phyloP scores from a whole-genome alignment of 2,888 invertebrate genomes.

The Gonocerus acuteangulatus region DNA sequence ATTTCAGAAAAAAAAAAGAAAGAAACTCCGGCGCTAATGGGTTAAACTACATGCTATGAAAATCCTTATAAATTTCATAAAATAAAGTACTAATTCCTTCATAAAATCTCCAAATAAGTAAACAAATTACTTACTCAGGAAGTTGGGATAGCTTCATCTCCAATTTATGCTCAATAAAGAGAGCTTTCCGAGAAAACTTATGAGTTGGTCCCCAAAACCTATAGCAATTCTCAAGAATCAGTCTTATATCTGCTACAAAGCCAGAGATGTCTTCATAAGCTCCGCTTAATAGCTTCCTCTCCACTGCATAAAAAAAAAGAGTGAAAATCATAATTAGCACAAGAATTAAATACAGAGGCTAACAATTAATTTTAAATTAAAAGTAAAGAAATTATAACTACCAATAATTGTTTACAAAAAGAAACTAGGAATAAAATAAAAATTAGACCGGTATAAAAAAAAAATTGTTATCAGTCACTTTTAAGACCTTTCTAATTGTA shows the following conservation, averaged over 20 bases:
- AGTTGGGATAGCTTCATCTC: conserved; percentile 46
- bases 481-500: too few species aligned
- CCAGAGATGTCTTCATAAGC: conserved; percentile 45
- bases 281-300: conserved; percentile 37
- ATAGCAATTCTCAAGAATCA: conserved; percentile 48
- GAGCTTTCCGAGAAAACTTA: conserved; percentile 44
- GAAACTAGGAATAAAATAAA: background rate
- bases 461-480: too few species aligned
- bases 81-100: too few species aligned
- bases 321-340: background rate
- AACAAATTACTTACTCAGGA: conserved; percentile 43
- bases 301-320: conserved; percentile 33
- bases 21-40: too few species aligned
- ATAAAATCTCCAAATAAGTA: too few species aligned
- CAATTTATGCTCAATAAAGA: conserved; percentile 46
- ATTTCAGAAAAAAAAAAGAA: too few species aligned
- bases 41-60: too few species aligned
- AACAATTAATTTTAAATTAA: too few species aligned
- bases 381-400: too few species aligned
- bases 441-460: too few species aligned
- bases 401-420: background rate
- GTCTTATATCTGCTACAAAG: conserved; percentile 46
- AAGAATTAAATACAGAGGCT: too few species aligned
- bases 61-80: too few species aligned
- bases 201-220: conserved; percentile 47